Evolutionary conservation across 2,888 invertebrate genomes (phyloP), one percentile per base, ranked within the genome.

Genomic region (Gonocerus acuteangulatus): DNA sequence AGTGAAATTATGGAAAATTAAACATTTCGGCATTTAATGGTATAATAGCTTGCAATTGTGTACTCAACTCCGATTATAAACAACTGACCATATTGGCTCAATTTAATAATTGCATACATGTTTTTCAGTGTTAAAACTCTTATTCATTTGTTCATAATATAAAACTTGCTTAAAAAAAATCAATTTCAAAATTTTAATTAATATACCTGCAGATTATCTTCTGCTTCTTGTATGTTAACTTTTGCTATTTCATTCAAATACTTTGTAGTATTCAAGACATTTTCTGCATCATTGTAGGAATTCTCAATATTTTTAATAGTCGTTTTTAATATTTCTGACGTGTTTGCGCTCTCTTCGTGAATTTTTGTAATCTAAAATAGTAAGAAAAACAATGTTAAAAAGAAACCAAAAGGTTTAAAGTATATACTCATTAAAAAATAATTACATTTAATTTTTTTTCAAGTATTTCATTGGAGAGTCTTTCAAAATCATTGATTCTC

Each of bases 221-320:
- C 75, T 18, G 77, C 76, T 57, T 76, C 76, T 2, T 77, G 79
- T 62, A 81, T 79, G 36, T 74, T 72, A 18, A 73, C 71, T 11
- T 77, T 64, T 15, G 69, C 69, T 21, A 66, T 52, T 60, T 66
- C 63, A 13, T 63, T 66, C 32, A 63, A 48, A 22, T 72, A 69
- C 15, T 74, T 72, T 1, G 72, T 73, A 59, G 72, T 69, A 22
- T 69, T 65, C 13, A 63, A 18, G 13, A 63, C 22, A 19, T 59
- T 52, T 6, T 51, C 47, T 9, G 64, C 62, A n/a, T 62, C 61
- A 36, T 58, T 51, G 13, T 58, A 59, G 9, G 47, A 15, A 22
- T 47, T 54, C 16, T 59, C 56, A 11, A 65, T 61, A 42, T 65
- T 63, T 2, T 56, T 47, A 23, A 60, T 63, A 2, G 32, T 51